Evolutionary conservation across 2,113 vertebrate genomes (phyloP).

Genomic region (Collichthys lucidus): DNA sequence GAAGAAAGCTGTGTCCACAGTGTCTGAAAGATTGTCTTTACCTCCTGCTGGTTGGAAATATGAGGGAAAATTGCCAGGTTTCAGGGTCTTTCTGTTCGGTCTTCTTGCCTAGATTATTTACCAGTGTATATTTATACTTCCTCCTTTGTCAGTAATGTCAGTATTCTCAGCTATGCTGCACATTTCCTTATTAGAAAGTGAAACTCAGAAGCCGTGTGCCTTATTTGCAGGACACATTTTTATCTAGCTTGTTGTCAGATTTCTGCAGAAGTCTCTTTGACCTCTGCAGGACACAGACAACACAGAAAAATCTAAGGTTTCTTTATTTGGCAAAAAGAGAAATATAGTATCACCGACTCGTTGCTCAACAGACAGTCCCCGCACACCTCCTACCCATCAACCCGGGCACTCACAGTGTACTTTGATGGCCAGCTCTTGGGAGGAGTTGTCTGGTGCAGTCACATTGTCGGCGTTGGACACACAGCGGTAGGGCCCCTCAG

Average conservation of each 20-base stretch:
- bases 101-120: constrained; percentile 5
- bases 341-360: constrained; percentile 18
- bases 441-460: constrained; percentile 64
- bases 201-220: constrained; percentile 5
- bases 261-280: constrained; percentile 6
- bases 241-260: neutral
- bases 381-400: neutral
- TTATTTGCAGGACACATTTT: constrained; percentile 4
- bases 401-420: constrained; percentile 82
- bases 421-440: constrained; percentile 68
- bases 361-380: constrained; percentile 23
- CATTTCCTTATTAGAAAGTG: constrained; percentile 10
- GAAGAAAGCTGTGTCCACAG: constrained; percentile 59
- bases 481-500: constrained; percentile 78
- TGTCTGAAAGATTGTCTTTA: constrained; percentile 54
- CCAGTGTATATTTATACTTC: neutral
- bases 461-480: constrained; percentile 59
- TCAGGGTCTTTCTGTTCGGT: constrained; percentile 14
- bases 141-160: neutral
- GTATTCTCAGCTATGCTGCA: neutral
- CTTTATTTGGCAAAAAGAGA: constrained; percentile 17
- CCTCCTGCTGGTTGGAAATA: constrained; percentile 50
- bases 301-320: constrained; percentile 8
- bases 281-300: neutral
- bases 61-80: constrained; percentile 30